phyloP scores from a whole-genome alignment of 1,140 invertebrate genomes.

The Ectropis grisescens region DNA sequence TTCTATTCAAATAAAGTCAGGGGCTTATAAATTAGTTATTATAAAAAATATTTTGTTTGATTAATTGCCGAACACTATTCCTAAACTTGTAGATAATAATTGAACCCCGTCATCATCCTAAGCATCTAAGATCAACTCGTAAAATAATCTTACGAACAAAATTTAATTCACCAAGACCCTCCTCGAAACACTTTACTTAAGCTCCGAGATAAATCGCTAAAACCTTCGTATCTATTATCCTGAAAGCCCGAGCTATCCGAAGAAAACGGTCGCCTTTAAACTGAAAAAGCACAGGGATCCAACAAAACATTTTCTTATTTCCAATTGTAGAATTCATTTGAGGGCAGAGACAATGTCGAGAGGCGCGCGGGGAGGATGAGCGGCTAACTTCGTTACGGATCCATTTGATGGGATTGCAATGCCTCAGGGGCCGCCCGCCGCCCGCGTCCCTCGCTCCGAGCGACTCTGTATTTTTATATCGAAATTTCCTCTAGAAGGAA shows the following conservation, averaged over 20 bases:
- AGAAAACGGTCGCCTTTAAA: slow-evolving; percentile 52
- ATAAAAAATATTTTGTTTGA: too few species aligned
- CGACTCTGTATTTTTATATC: slow-evolving; percentile 55
- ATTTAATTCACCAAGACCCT: too few species aligned
- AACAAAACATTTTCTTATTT: slow-evolving; percentile 70
- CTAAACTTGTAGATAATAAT: too few species aligned
- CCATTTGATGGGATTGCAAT: slow-evolving; percentile 71
- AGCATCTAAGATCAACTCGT: too few species aligned
- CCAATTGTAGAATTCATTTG: slow-evolving; percentile 69
- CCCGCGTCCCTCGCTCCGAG: slow-evolving; percentile 26
- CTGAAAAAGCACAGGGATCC: slow-evolving; percentile 62
- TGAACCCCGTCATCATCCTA: too few species aligned
- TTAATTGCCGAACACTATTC: too few species aligned
- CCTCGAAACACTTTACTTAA: slow-evolving; percentile 14
- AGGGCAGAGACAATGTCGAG: slow-evolving; percentile 67
- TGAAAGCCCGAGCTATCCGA: slow-evolving; percentile 38
- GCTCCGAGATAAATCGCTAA: slow-evolving; percentile 15
- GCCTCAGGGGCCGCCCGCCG: slow-evolving; percentile 38
- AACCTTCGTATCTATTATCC: slow-evolving; percentile 14
- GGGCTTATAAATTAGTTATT: too few species aligned
- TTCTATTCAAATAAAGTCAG: too few species aligned
- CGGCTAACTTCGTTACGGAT: slow-evolving; percentile 67
- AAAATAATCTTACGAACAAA: too few species aligned
- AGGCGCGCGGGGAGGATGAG: slow-evolving; percentile 54
- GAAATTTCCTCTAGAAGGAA: slow-evolving; percentile 39